Evolutionary conservation across 2,888 invertebrate genomes (phyloP).

Genomic region (Cheilosia variabilis): DNA sequence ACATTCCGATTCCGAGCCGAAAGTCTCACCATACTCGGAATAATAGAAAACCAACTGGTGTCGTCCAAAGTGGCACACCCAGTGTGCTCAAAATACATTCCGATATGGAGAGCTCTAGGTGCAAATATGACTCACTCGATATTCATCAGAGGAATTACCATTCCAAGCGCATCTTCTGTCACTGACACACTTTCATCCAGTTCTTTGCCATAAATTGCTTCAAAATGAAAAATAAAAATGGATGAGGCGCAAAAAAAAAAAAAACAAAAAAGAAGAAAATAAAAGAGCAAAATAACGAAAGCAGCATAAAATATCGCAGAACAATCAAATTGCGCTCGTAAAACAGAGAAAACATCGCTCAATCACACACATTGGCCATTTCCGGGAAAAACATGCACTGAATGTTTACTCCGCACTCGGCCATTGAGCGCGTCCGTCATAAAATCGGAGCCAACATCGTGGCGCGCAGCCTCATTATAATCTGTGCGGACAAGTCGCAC

Average conservation of each 20-base stretch:
- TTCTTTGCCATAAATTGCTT: constrained; percentile 31
- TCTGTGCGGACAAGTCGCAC: constrained; percentile 20
- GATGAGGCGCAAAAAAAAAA: constrained; percentile 16
- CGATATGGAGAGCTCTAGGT: constrained; percentile 54
- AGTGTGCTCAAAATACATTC: constrained; percentile 51
- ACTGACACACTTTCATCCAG: constrained; percentile 72
- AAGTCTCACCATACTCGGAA: constrained; percentile 11
- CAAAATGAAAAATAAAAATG: constrained; percentile 14
- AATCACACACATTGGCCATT: constrained; percentile 61
- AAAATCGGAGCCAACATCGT: constrained; percentile 60
- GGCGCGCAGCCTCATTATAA: constrained; percentile 65
- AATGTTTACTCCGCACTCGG: constrained; percentile 49
- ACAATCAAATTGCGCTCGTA: constrained; percentile 62
- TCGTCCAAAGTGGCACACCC: constrained; percentile 47
- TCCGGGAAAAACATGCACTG: constrained; percentile 69
- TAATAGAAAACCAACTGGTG: constrained; percentile 25
- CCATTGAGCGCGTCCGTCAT: constrained; percentile 32
- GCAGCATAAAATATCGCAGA: constrained; percentile 60
- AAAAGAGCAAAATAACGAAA: constrained; percentile 47
- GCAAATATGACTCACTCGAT: constrained; percentile 63
- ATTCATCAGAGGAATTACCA: constrained; percentile 65
- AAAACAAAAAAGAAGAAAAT: neutral
- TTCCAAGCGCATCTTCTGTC: constrained; percentile 66
- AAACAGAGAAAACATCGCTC: constrained; percentile 55
- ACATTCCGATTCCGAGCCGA: constrained; percentile 10